Evolutionary conservation across 92 coral and sea anemone species (phyloP), one percentile per base, ranked within the genome.

Genomic region (Epizoanthus rinbou): DNA sequence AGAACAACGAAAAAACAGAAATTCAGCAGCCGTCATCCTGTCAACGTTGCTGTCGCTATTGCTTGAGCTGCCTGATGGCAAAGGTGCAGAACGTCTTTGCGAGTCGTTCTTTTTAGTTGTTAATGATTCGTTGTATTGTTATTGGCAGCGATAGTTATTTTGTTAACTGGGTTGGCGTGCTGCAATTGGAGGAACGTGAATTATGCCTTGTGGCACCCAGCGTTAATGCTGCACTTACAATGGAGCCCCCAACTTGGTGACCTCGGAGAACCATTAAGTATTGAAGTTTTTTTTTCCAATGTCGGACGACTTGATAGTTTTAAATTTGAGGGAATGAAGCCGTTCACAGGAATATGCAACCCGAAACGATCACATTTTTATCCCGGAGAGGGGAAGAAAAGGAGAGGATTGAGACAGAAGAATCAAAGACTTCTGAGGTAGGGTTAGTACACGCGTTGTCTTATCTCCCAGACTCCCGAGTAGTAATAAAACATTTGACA

Each of bases 361-460:
- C 81, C 68, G 92, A 89, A 81, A 68, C 89, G 59, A 82, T 89
- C 62, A 89, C 92, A 57, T 89, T 89, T 85, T 87, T 89, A 82
- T 89, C 92, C 80, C 84, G 86, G 28, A 85, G 25, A 50, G 92
- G 92, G 84, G 67, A 89, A 69, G 92, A 89, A 70, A 85, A 78
- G 16, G 62, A 87, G 23, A 73, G 81, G 8, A 64, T 84, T 56
- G 80, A 65, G 62, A 88, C 92, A 6, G 92, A 89, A 35, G 73
- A 75, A 4, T 72, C 80, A 19, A 84, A 72, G 37, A 85, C 69
- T 58, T 86, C 92, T 22, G 92, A 89, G 92, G 92, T 89, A 85
- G 71, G 92, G 28, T 60, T 33, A 62, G 37, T 21, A 16, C 45
- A 16, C 8, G 28, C 7, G 57, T 28, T 21, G 5, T 22, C 41